Base-by-base conservation (phyloP, 2,113 vertebrate species). In the Gobio gobio region DNA sequence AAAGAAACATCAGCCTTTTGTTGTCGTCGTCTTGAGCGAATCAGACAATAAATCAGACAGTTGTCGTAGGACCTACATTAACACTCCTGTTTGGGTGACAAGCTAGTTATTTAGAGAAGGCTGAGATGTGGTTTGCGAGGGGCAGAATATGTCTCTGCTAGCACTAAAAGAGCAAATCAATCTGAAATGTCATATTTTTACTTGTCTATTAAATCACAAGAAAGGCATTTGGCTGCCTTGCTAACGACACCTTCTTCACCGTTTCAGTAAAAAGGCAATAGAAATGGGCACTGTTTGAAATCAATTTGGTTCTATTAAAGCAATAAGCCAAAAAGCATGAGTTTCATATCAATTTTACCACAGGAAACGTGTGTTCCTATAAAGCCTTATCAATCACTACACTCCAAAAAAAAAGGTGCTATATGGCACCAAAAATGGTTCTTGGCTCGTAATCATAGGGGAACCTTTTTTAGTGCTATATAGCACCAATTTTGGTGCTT, bases 1-100 rank as follows among this genome's bases (percentile, higher is more conserved):
- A 64, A 83, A 54, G 75, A 83, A 86, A 83, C 76, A 85, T 87
- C 81, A 86, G 74, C 85, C 83, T 89, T 87, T 88, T 66, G 64
- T 88, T 85, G 85, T 90, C 78, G 29, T 83, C 59, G 85, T 88
- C 76, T 81, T 59, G 75, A 75, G 76, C 72, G 40, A 82, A 84
- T 78, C 77, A 70, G 85, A 86, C 80, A n/a, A 76, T 64, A 85
- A 85, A 78, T 59, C 61, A 58, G 78, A 80, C 79, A 75, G 82
- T 64, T 75, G 75, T 40, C 20, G n/a, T 81, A 74, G 74, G 85
- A 76, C 54, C 72, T 66, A 54, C 63, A 87, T 84, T 88, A 79
- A 83, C 86, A 83, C 59, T 79, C 59, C 47, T 54, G 79, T 86
- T 83, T 33, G 54, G 59, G 68, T 40, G 74, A 87, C 58, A 85